phyloP scores from a whole-genome alignment of 2,797 vertebrate species.

The Anguilla megastoma region DNA sequence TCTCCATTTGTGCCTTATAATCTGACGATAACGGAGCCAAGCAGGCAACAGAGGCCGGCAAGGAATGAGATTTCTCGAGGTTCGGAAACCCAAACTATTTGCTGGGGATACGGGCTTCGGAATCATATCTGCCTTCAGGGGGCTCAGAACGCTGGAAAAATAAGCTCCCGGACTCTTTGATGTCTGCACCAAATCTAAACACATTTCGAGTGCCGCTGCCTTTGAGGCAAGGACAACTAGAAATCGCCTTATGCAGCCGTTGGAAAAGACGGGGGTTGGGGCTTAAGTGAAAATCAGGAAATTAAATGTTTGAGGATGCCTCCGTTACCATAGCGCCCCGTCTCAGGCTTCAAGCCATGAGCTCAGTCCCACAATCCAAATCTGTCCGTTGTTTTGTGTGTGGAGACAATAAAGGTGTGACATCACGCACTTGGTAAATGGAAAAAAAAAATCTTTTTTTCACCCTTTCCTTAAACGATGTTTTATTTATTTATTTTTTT shows the following conservation, averaged over 20 bases:
- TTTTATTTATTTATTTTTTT: conserved; percentile 49
- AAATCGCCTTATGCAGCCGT: conserved; percentile 66
- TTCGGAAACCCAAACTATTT: conserved; percentile 70
- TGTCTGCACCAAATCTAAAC: conserved; percentile 77
- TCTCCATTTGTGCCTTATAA: conserved; percentile 56
- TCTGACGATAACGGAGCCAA: conserved; percentile 56
- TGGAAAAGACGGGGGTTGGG: conserved; percentile 54
- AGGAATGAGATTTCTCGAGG: conserved; percentile 66
- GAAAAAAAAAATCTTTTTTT: conserved; percentile 58
- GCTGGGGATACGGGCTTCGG: conserved; percentile 69
- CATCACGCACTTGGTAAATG: conserved; percentile 57
- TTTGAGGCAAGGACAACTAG: conserved; percentile 75
- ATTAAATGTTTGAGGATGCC: conserved; percentile 53
- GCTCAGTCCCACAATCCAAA: conserved; percentile 40
- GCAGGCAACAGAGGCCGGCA: conserved; percentile 55
- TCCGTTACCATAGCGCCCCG: conserved; percentile 56
- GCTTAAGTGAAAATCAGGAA: conserved; percentile 66
- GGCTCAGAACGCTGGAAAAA: conserved; percentile 76
- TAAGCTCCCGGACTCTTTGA: conserved; percentile 77
- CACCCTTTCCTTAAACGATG: conserved; percentile 59
- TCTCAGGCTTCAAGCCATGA: conserved; percentile 53
- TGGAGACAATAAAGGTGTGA: conserved; percentile 54
- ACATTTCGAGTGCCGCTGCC: conserved; percentile 71
- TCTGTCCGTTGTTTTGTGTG: conserved; percentile 52
- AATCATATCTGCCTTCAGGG: conserved; percentile 67